A percentile compares a stretch with the other conserved stretches of the same genome.
phyloP scores from a whole-genome alignment of 2,888 invertebrate species.

The Physocephala rufipes region DNA sequence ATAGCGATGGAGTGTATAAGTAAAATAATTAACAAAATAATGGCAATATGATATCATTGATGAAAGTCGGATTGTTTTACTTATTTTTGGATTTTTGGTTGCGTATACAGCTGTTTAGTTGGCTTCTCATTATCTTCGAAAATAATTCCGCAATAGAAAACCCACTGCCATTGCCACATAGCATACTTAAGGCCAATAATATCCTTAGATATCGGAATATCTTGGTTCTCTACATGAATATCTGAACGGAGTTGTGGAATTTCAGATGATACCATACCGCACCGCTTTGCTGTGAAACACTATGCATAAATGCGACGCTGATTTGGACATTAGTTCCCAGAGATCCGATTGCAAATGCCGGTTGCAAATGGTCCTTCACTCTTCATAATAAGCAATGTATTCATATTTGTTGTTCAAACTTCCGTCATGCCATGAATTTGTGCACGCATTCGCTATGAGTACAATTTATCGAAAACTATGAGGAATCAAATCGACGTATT shows the following conservation, averaged over 20 bases:
- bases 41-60: no score
- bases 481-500: conserved; percentile 44
- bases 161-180: no score
- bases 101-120: no score
- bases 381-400: conserved; percentile 56
- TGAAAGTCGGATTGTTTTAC: no score
- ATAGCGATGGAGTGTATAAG: no score
- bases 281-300: conserved; percentile 43
- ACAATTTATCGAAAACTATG: conserved; percentile 33
- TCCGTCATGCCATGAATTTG: conserved; percentile 44
- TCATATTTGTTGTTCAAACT: conserved; percentile 48
- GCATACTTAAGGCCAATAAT: conserved; percentile 12
- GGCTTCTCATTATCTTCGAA: not conserved
- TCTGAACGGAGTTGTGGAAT: conserved; percentile 38
- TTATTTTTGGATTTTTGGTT: no score
- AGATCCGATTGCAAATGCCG: conserved; percentile 41
- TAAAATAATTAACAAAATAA: no score
- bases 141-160: conserved; percentile 31
- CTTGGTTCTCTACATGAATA: conserved; percentile 23
- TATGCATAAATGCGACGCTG: conserved; percentile 46
- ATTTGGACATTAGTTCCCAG: conserved; percentile 45
- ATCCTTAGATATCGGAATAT: conserved; percentile 38
- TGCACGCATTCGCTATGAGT: conserved; percentile 45
- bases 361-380: conserved; percentile 50
- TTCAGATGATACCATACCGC: conserved; percentile 43